A percentile compares a stretch with the other conserved stretches of the same genome.
Evolutionary conservation across 2,797 vertebrate genomes (phyloP).

Genomic region (Enteromius anoplus): DNA sequence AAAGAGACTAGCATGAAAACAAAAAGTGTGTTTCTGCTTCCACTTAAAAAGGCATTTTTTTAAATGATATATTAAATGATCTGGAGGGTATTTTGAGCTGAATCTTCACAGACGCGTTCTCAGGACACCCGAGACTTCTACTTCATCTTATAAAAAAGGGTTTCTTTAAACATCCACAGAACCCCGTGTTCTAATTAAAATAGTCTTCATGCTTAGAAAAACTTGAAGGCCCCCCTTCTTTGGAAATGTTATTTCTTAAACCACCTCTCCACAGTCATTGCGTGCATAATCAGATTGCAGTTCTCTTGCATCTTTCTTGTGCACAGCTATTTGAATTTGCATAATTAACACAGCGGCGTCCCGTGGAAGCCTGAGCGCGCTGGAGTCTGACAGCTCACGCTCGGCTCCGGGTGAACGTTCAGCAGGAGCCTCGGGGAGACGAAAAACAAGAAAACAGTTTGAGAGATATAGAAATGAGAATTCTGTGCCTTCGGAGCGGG

Average conservation of each 20-base stretch:
- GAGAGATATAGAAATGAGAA: not conserved
- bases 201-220: not conserved
- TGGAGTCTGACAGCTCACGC: constrained; percentile 68
- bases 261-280: constrained; percentile 32
- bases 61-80: not conserved
- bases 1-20: too few species aligned
- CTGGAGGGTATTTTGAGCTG: too few species aligned
- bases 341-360: constrained; percentile 77
- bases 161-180: not conserved
- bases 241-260: not conserved
- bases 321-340: constrained; percentile 72
- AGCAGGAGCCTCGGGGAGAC: constrained; percentile 39
- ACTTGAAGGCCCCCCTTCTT: not conserved
- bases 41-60: not conserved
- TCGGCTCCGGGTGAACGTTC: constrained; percentile 51
- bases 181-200: not conserved
- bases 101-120: not conserved
- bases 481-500: not conserved
- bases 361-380: constrained; percentile 61
- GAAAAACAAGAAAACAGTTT: not conserved
- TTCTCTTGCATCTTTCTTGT: constrained; percentile 70
- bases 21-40: not conserved
- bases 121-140: not conserved
- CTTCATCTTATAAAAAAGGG: not conserved
- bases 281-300: constrained; percentile 75